Conservation (phyloP, 2,797 vertebrate genomes). For the Sebastes aleutianus region DNA sequence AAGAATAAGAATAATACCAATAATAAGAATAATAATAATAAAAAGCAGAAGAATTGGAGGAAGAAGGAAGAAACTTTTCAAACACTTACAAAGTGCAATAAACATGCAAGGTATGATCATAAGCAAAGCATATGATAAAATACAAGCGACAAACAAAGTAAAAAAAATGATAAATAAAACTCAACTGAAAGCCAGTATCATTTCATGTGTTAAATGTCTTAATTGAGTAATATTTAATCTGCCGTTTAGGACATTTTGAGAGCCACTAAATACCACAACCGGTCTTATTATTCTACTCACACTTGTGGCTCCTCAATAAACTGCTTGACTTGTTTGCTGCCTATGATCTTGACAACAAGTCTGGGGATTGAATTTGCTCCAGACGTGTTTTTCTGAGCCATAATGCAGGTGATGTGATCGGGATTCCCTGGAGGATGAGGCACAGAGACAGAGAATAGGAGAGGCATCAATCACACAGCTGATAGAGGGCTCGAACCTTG, state of each 20-base stretch:
- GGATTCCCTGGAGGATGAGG: conserved; percentile 13
- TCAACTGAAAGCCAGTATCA: background rate
- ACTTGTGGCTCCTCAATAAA: conserved; percentile 62
- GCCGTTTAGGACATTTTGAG: background rate
- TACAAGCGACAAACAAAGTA: background rate
- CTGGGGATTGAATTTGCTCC: conserved; percentile 53
- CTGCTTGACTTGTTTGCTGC: conserved; percentile 72
- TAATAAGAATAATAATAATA: background rate
- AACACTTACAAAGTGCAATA: background rate
- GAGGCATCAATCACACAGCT: background rate
- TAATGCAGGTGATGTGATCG: conserved; percentile 4
- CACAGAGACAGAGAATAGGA: background rate
- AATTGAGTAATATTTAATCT: background rate
- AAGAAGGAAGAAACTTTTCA: background rate
- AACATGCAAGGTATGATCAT: background rate
- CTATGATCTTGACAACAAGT: conserved; percentile 77
- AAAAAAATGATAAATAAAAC: no score
- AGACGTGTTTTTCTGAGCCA: conserved; percentile 35
- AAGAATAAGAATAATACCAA: background rate
- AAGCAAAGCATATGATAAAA: background rate
- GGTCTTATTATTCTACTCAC: conserved; percentile 50
- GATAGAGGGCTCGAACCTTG: background rate
- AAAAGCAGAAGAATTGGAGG: background rate
- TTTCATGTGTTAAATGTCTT: background rate
- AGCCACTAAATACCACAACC: background rate